Conservation (phyloP, 2,113 vertebrate genomes). For the Madoqua kirkii region DNA sequence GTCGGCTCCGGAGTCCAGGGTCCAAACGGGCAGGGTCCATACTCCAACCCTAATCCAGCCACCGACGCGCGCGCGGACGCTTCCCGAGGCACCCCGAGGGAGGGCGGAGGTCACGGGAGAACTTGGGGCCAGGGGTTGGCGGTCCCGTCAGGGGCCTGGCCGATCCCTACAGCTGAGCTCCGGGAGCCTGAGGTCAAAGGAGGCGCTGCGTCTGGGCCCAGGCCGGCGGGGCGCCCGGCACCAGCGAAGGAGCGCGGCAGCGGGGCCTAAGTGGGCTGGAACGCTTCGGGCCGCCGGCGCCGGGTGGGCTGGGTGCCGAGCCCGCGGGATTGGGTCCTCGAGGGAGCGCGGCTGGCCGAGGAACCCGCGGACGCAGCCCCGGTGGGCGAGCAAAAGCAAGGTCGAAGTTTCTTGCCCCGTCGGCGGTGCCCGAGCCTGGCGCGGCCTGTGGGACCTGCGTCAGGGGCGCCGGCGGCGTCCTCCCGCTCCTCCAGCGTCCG, state of each 20-base stretch:
- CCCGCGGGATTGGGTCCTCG: background rate
- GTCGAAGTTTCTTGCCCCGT: background rate
- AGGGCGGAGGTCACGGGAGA: background rate
- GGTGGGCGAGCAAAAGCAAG: background rate
- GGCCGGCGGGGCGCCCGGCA: rapidly evolving
- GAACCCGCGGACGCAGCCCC: background rate
- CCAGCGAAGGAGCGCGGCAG: background rate
- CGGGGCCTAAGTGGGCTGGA: background rate
- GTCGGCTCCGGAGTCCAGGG: rapidly evolving
- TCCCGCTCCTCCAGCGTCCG: background rate
- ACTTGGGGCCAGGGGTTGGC: background rate
- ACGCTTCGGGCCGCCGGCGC: rapidly evolving
- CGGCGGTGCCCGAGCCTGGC: background rate
- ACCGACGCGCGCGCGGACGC: background rate
- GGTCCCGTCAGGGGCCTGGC: background rate
- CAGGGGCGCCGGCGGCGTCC: too few relatives aligned
- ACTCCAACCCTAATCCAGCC: background rate
- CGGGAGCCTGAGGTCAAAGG: background rate
- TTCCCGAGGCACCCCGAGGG: background rate
- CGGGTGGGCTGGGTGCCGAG: background rate
- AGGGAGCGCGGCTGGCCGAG: background rate
- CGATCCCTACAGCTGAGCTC: background rate
- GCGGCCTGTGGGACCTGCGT: background rate
- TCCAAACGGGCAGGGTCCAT: background rate
- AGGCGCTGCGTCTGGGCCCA: background rate